Evolutionary conservation across 2,888 invertebrate genomes (phyloP), one percentile per base, ranked within the genome.

Genomic region (Glyphotaelius pellucidus): DNA sequence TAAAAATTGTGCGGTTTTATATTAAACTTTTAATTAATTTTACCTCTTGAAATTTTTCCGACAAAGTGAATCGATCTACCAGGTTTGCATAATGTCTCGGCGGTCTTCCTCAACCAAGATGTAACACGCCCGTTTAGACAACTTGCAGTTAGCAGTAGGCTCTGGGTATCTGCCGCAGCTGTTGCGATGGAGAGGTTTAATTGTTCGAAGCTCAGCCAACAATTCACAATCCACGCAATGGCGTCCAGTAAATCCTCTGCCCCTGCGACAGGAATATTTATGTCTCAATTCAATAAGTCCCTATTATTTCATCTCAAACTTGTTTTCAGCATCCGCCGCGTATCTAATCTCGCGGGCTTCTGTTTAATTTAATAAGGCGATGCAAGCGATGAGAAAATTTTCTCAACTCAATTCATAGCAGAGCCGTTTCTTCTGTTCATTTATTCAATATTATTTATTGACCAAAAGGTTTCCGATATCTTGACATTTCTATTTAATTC

Each of bases 261-360:
- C 42, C 85, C 42, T 85, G 85, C 67, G 52, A 87, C 87, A 52
- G 86, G 80, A 80, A 93, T 92, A 93, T 93, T 93, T 92, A 93
- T 92, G 92, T 93, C 93, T 93, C 93, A 93, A 93, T 93, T 93
- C 93, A 93, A 92, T 92, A 93, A 91, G 91, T 90, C 91, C 80
- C 91, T 88, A 92, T 93, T 93, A 93, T 92, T 93, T 88, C 91
- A 89, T 92, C 90, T 90, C 90, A 90, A 92, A 92, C 92, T 86
- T 42, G 92, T 92, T 92, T 80, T 81, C 19, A 80, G 38, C 25
- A 42, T 89, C 79, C 67, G 67, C 47, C 30, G 86, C 47, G 30
- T 32, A 31, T n/a, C 67, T 52, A 31, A 31, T 52, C 32, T 88
- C 67, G 31, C 67, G 67, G 15, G 67, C 88, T 67, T 52, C 67